Percentiles rank a stretch among this genome's conserved stretches.
phyloP scores from a whole-genome alignment of 2,888 invertebrate species.

The Encarsia formosa region DNA sequence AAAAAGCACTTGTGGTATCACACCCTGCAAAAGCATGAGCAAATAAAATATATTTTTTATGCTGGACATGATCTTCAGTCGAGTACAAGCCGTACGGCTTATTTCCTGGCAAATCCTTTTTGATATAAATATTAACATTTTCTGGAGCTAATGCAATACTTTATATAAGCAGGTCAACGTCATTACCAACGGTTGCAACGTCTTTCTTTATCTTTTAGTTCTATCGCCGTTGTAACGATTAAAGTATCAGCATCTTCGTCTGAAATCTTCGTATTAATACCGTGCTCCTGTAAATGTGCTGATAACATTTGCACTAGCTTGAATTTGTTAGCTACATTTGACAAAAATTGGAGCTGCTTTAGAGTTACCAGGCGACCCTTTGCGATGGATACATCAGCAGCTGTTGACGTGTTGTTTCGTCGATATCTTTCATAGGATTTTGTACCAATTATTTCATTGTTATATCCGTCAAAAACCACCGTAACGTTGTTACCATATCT shows the following conservation, averaged over 20 bases:
- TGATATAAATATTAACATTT: neutral
- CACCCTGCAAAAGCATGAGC: conserved; percentile 12
- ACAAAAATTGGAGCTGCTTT: conserved; percentile 28
- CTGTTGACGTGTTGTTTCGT: conserved; percentile 20
- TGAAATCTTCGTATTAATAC: conserved; percentile 21
- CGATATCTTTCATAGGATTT: conserved; percentile 30
- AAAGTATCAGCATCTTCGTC: conserved; percentile 28
- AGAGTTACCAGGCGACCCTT: conserved; percentile 22
- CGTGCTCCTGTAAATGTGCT: conserved; percentile 12
- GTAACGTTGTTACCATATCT: conserved; percentile 12
- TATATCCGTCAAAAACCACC: conserved; percentile 32
- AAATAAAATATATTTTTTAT: conserved; percentile 2
- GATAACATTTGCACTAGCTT: conserved; percentile 23
- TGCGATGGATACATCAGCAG: conserved; percentile 25
- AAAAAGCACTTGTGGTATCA: conserved; percentile 7
- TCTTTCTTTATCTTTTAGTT: neutral
- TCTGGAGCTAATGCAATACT: conserved; percentile 3
- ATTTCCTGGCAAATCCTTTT: neutral
- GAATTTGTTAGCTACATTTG: conserved; percentile 28
- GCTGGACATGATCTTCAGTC: neutral
- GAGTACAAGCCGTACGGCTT: neutral
- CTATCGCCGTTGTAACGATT: conserved; percentile 23
- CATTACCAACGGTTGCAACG: conserved; percentile 22
- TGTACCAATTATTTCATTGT: conserved; percentile 19
- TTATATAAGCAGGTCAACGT: conserved; percentile 20